Conservation (phyloP, 2,797 vertebrate genomes). For the Fistularia commersonii region DNA sequence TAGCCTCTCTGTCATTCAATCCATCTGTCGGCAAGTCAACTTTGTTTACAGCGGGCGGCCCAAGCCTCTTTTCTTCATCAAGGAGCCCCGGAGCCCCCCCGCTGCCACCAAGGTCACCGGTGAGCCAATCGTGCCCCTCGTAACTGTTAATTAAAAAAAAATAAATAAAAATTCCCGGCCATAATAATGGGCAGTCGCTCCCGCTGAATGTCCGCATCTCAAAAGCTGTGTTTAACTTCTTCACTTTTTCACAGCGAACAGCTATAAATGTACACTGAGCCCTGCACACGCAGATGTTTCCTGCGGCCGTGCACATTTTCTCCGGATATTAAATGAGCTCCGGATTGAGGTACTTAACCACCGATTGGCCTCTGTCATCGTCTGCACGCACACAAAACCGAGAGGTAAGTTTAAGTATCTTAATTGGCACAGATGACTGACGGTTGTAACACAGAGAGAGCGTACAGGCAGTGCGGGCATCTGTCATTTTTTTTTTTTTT, state of each 20-base stretch:
- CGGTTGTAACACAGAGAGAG: constrained; percentile 57
- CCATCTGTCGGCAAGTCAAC: constrained; percentile 99
- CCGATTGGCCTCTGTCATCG: constrained; percentile 59
- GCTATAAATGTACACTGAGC: constrained; percentile 22
- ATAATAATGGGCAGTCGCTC: constrained; percentile 21
- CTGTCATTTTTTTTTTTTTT: constrained; percentile 55
- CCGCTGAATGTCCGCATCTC: constrained; percentile 13
- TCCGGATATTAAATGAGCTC: constrained; percentile 23
- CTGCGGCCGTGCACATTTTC: constrained; percentile 33
- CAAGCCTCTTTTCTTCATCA: constrained; percentile 91
- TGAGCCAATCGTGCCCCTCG: constrained; percentile 36
- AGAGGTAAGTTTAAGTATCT: constrained; percentile 58
- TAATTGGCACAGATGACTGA: constrained; percentile 66
- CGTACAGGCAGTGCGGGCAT: constrained; percentile 54
- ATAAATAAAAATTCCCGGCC: constrained; percentile 5
- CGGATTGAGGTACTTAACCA: constrained; percentile 53
- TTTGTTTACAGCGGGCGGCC: constrained; percentile 98
- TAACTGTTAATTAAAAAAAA: constrained; percentile 45
- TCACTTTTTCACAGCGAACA: constrained; percentile 2
- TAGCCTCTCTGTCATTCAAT: constrained; percentile 99
- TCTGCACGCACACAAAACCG: constrained; percentile 46
- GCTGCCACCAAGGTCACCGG: constrained; percentile 72
- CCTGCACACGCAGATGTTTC: constrained; percentile 33
- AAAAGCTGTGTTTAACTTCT: too few relatives aligned
- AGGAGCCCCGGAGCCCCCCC: constrained; percentile 88